Percentiles rank a stretch among this genome's conserved stretches.
Evolutionary conservation across 2,888 invertebrate species (phyloP).

Genomic region (Leucophenga montana): DNA sequence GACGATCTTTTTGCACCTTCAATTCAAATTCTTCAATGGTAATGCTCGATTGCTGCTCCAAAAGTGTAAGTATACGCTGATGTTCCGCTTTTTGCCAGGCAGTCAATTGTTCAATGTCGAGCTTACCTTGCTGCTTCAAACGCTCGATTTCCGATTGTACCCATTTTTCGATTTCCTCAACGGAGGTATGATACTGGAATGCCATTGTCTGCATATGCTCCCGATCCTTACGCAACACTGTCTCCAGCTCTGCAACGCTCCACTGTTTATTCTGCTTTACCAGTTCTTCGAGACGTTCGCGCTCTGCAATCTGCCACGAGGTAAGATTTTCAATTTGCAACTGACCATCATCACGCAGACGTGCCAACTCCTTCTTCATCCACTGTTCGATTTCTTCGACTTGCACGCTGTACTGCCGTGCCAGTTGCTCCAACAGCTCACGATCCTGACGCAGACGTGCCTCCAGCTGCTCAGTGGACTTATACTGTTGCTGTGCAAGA

Average conservation of each 20-base stretch:
- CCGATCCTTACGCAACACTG: conserved; percentile 64
- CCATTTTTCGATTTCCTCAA: conserved; percentile 72
- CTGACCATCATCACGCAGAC: conserved; percentile 68
- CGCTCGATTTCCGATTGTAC: conserved; percentile 65
- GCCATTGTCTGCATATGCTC: conserved; percentile 69
- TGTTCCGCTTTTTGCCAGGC: conserved; percentile 68
- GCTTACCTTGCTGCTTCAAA: conserved; percentile 62
- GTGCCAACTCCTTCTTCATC: conserved; percentile 68
- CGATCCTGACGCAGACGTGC: conserved; percentile 68
- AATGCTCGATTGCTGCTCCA: conserved; percentile 66
- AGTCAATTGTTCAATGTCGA: conserved; percentile 66
- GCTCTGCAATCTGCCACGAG: conserved; percentile 68
- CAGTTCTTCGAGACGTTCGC: conserved; percentile 60
- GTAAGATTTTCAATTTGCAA: conserved; percentile 69
- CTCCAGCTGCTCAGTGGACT: conserved; percentile 70
- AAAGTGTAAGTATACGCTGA: conserved; percentile 60
- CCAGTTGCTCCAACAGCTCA: conserved; percentile 62
- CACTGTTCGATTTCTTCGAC: conserved; percentile 69
- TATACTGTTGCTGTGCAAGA: conserved; percentile 66
- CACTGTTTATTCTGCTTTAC: conserved; percentile 64
- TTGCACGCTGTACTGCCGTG: conserved; percentile 69
- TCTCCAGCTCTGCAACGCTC: conserved; percentile 67
- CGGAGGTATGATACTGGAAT: conserved; percentile 69
- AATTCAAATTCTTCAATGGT: conserved; percentile 66
- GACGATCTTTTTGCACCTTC: conserved; percentile 66